Base-by-base conservation (phyloP, 30 jellyfish, hydroid and myxozoan genomes). In the Aurelia aurita region DNA sequence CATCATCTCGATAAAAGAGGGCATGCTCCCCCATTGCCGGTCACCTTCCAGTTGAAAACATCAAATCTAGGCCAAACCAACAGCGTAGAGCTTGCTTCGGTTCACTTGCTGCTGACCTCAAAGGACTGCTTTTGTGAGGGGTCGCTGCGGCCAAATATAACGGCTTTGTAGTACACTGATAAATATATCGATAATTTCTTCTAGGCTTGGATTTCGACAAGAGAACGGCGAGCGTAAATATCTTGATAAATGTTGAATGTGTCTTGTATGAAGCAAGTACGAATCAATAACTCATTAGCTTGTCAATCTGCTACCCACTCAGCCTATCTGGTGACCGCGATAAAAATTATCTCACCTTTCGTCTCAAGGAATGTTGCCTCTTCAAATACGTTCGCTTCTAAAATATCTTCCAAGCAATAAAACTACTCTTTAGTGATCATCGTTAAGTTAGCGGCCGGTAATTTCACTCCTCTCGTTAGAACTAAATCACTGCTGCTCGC, bases 11-110 rank as follows among this genome's bases (percentile, higher is more conserved):
- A 46, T 73, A 62, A 44, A 51, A 65, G 87, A 66, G 89, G 89
- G 88, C 85, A 63, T 71, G 65, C 83, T 81, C 91, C 57, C 91
- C 91, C 91, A 81, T 81, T 53, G 91, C 91, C 85, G 91, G 91
- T 81, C 85, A 81, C 76, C 82, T 81, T 79, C 72, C 79, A 35
- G 72, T 67, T 68, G 90, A 80, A 27, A 67, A 68, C 91, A 81
- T 81, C 86, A 74, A 81, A 53, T 68, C 80, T 68, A 81, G 91
- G 91, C 91, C 91, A 81, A 81, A 46, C 47, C 58, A 47, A 77
- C 51, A 67, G 72, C 72, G 91, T 39, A 39, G 51, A 39, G 51
- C 51, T 39, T 39, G 51, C 91, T 81, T 81, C 91, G 91, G 91
- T 81, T 81, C 91, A 68, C 78, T 81, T 81, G 79, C 72, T 81